These are phyloP conservation scores for Oreohelix idahoensis DNA, from an alignment of 1,140 invertebrate species.

Conservation along the genomic window DNA sequence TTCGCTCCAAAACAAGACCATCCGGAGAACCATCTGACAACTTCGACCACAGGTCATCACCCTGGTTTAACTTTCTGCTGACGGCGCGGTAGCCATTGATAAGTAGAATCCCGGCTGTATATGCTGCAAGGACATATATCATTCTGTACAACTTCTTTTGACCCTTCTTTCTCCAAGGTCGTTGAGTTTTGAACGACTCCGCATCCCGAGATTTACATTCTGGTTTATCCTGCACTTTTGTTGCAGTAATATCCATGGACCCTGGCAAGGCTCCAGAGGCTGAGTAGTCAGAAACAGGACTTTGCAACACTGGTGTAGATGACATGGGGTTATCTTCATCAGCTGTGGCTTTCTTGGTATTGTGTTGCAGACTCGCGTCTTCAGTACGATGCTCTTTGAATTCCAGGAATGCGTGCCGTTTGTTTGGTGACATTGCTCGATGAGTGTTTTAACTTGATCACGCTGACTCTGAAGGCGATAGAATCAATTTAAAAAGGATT, in stretches of 20 bases:
- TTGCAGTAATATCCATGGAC: neutral
- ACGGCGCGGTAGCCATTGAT: neutral
- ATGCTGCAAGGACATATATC: neutral
- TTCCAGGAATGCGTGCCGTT: no score
- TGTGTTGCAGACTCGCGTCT: no score
- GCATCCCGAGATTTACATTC: neutral
- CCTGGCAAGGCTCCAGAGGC: no score
- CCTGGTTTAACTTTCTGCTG: neutral
- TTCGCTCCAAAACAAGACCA: neutral
- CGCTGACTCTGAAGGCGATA: no score
- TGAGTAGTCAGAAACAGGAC: no score
- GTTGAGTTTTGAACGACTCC: neutral
- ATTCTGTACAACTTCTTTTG: neutral
- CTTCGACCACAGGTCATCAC: neutral
- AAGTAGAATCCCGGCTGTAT: neutral
- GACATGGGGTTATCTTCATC: no score
- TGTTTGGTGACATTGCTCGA: no score
- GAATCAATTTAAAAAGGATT: no score
- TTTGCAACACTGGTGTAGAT: no score
- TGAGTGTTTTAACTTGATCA: no score
- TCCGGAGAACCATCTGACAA: neutral
- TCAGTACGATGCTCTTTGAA: no score
- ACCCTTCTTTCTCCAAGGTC: neutral
- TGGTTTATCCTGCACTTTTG: neutral
- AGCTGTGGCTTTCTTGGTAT: no score